These are phyloP conservation scores for Labroides dimidiatus DNA, from an alignment of 2,797 vertebrate genomes.

Conservation along the genomic window DNA sequence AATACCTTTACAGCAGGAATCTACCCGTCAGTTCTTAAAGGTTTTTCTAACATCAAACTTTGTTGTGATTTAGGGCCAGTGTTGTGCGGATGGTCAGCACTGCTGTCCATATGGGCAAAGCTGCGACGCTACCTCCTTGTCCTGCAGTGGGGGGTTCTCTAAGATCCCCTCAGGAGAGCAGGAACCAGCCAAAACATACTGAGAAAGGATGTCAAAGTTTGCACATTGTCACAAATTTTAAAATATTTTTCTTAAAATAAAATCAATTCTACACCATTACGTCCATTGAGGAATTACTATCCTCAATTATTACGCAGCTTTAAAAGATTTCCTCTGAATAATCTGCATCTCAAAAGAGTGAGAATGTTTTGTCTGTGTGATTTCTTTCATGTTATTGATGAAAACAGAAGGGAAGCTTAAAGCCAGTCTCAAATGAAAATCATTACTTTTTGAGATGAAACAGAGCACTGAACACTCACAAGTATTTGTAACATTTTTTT, in stretches of 20 bases:
- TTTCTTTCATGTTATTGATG: too few species aligned
- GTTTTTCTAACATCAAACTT: constrained; percentile 25
- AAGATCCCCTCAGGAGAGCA: constrained; percentile 29
- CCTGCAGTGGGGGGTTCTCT: constrained; percentile 37
- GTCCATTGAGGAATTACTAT: background rate
- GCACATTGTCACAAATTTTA: background rate
- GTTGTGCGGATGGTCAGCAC: constrained; percentile 74
- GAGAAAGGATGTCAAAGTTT: background rate
- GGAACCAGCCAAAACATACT: constrained; percentile 21
- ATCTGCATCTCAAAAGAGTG: too few species aligned
- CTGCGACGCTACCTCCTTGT: constrained; percentile 49
- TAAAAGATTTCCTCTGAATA: background rate
- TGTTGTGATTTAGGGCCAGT: constrained; percentile 67
- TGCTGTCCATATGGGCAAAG: constrained; percentile 74
- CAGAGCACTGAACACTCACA: too few species aligned
- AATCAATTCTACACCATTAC: background rate
- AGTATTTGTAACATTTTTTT: too few species aligned
- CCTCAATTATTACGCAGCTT: background rate
- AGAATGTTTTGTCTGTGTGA: too few species aligned
- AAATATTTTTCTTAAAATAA: background rate
- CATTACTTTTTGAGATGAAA: too few species aligned
- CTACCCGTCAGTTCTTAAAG: background rate
- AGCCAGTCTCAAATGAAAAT: too few species aligned
- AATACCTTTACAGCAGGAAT: background rate
- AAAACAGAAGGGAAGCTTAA: too few species aligned